Evolutionary conservation across 2,888 invertebrate species (phyloP), one percentile per base, ranked within the genome.

Genomic region (Synergus gifuensis): DNA sequence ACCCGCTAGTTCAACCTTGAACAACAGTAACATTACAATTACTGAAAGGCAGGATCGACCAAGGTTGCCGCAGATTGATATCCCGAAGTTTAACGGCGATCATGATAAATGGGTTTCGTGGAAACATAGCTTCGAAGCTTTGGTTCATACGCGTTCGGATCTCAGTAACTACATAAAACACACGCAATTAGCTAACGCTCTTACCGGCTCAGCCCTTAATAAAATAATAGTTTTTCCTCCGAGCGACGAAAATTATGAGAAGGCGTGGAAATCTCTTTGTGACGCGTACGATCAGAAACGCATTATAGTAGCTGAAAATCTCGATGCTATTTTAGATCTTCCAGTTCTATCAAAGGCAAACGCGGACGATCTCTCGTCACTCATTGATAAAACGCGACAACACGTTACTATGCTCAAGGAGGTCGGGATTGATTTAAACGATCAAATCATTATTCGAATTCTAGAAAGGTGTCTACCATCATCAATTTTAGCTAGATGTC

Each of bases 141-240:
- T 84, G 18, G 82, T 86, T 2, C 79, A 80, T 40, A 63, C 79
- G 0, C 82, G 79, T 44, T 28, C 5, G 0, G 54, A 81, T 4
- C 54, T 86, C 9, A 46, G 60, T 7, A 62, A 81, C 18, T 76
- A 80, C 0, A 83, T 85, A 28, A 85, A 83, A 58, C 54, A 83
- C 0, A 77, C 82, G 28, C 87, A 87, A 76, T 62, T 86, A 5
- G 82, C 83, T 28, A 67, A 82, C 0, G 62, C 82, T 0, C 44
- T 87, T 8, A 77, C 67, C 9, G 86, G 86, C 1, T 79, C 82
- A 64, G 87, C 86, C 5, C 76, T 79, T 0, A 78, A 79, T 11
- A 82, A 79, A 0, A 82, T 87, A 2, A 81, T 83, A 49, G 76
- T 82, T 7, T 76, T 86, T 18, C 77, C 81, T 4, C 76, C 58